Evolutionary conservation across 1,140 invertebrate species (phyloP).

Genomic region (Hyposmocoma kahamanoa): DNA sequence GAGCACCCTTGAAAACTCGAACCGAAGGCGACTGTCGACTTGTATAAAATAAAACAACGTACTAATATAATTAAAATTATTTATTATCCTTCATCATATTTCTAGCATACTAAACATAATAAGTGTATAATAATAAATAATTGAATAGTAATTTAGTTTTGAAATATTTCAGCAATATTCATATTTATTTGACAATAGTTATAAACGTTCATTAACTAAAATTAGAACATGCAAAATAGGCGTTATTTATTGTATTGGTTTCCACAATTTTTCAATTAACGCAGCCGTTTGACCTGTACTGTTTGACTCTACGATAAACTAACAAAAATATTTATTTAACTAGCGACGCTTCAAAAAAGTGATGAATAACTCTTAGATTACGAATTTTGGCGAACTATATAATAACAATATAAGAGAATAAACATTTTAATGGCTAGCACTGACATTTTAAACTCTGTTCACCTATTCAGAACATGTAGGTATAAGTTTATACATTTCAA

Average conservation of each 20-base stretch:
- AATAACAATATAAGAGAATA: conserved; percentile 67
- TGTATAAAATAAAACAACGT: conserved; percentile 63
- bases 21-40: too few species aligned
- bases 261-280: conserved; percentile 41
- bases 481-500: conserved; percentile 3
- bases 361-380: conserved; percentile 56
- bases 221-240: conserved; percentile 65
- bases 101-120: conserved; percentile 76
- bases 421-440: conserved; percentile 55
- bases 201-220: conserved; percentile 66
- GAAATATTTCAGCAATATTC: conserved; percentile 70
- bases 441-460: conserved; percentile 18
- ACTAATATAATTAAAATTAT: conserved; percentile 76
- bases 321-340: conserved; percentile 29
- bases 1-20: too few species aligned
- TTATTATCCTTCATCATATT: conserved; percentile 76
- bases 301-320: conserved; percentile 17
- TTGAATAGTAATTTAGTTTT: conserved; percentile 74
- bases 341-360: conserved; percentile 54
- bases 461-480: conserved; percentile 1
- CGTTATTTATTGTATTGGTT: conserved; percentile 69
- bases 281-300: conserved; percentile 41
- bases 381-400: conserved; percentile 66
- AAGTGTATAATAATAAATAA: conserved; percentile 76
- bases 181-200: conserved; percentile 63